These are phyloP conservation scores for Enteromius fasciolatus DNA, from an alignment of 2,797 vertebrate species.

Conservation along the genomic window DNA sequence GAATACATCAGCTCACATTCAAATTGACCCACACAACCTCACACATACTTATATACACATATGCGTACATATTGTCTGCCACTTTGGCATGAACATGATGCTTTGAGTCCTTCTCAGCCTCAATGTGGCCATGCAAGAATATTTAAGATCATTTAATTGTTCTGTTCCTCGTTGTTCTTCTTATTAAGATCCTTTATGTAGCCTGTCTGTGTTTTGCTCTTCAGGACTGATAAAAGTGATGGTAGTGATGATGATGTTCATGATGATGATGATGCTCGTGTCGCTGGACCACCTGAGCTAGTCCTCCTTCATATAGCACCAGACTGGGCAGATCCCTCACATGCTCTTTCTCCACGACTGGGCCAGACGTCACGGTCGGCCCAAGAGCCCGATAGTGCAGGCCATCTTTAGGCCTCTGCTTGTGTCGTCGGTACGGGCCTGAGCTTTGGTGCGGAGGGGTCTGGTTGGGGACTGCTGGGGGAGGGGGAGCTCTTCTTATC, in stretches of 20 bases:
- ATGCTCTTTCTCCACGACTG: constrained; percentile 88
- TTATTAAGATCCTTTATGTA: constrained; percentile 7
- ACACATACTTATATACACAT: constrained; percentile 24
- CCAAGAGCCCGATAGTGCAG: constrained; percentile 82
- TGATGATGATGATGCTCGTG: constrained; percentile 98
- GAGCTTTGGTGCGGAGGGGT: constrained; percentile 85
- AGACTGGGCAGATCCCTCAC: constrained; percentile 89
- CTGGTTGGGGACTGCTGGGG: constrained; percentile 77
- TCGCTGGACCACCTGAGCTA: constrained; percentile 92
- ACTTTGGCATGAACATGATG: constrained; percentile 51
- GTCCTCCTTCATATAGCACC: constrained; percentile 89
- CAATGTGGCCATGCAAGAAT: constrained; percentile 9
- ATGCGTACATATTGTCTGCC: constrained; percentile 27
- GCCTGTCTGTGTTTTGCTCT: constrained; percentile 26
- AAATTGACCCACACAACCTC: constrained; percentile 18
- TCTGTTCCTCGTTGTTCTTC: constrained; percentile 50
- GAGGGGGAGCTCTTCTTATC: constrained; percentile 81
- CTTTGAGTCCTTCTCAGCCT: constrained; percentile 32
- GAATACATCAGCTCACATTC: constrained; percentile 18
- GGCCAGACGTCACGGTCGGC: constrained; percentile 74
- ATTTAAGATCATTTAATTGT: constrained; percentile 10
- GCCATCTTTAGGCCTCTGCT: constrained; percentile 89
- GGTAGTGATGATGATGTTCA: constrained; percentile 98
- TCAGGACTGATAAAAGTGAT: constrained; percentile 98
- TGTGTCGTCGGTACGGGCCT: constrained; percentile 91